phyloP scores from a whole-genome alignment of 2,797 vertebrate species.

The Galagoides demidoff region DNA sequence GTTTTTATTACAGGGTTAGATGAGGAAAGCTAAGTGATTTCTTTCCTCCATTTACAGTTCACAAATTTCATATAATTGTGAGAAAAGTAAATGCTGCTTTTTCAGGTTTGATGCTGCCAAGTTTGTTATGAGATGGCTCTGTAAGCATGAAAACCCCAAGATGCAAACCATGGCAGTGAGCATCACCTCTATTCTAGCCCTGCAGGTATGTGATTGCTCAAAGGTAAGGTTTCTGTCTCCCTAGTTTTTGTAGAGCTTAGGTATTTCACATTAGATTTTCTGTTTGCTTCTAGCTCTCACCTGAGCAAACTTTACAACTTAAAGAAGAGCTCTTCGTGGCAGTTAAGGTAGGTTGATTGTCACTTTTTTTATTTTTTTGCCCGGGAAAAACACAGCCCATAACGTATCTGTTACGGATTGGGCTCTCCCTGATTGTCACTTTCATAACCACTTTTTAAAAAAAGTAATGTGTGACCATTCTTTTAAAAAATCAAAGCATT shows the following conservation, averaged over 20 bases:
- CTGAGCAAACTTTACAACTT: slow-evolving; percentile 93
- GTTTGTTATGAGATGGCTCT: slow-evolving; percentile 95
- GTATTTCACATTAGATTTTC: not conserved
- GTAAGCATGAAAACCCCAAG: slow-evolving; percentile 94
- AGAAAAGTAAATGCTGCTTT: slow-evolving; percentile 62
- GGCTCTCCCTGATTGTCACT: not conserved
- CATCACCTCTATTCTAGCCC: slow-evolving; percentile 94
- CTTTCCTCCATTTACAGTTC: not conserved
- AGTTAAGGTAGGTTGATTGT: slow-evolving; percentile 74
- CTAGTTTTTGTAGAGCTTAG: not conserved
- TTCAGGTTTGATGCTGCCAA: slow-evolving; percentile 94
- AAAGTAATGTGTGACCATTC: not conserved
- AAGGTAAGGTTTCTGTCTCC: not conserved
- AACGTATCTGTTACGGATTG: too few relatives aligned
- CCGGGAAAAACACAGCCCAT: too few relatives aligned
- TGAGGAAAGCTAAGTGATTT: not conserved
- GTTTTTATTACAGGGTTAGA: not conserved
- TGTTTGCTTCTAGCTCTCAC: slow-evolving; percentile 89
- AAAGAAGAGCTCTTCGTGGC: slow-evolving; percentile 93
- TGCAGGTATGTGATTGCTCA: slow-evolving; percentile 88
- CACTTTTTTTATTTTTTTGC: not conserved
- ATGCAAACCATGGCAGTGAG: slow-evolving; percentile 96
- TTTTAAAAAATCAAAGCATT: not conserved
- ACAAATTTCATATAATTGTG: not conserved
- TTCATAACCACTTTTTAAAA: slow-evolving; percentile 5